Percentiles rank a stretch among this genome's conserved stretches.
Conservation (phyloP, 2,888 invertebrate genomes). For the Spilosoma lubricipeda region DNA sequence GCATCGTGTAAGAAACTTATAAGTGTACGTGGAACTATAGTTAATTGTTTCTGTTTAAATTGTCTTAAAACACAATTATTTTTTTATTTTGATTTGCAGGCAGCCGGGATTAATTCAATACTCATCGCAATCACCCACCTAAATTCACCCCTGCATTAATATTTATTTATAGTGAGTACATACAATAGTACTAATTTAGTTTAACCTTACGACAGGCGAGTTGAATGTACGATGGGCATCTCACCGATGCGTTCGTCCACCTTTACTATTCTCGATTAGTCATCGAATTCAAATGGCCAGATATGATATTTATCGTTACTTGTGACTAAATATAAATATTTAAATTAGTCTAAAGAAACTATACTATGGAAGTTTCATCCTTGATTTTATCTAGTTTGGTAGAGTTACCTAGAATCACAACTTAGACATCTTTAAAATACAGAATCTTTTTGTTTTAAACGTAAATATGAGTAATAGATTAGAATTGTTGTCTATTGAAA, state of each 20-base stretch:
- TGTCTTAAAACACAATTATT: too few species aligned
- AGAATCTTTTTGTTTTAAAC: background rate
- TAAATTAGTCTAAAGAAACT: background rate
- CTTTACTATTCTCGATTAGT: slow-evolving; percentile 55
- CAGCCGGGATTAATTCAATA: background rate
- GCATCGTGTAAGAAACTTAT: background rate
- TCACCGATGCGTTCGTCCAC: slow-evolving; percentile 53
- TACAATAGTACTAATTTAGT: slow-evolving; percentile 58
- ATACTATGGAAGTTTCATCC: background rate
- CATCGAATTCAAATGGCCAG: slow-evolving; percentile 57
- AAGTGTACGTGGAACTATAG: too few species aligned
- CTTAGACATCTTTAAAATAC: background rate
- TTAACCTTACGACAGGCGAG: slow-evolving; percentile 59
- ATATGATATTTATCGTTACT: slow-evolving; percentile 40
- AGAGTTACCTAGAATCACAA: background rate
- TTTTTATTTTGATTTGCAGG: background rate
- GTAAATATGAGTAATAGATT: too few species aligned
- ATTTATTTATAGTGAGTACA: slow-evolving; percentile 41
- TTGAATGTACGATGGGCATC: slow-evolving; percentile 58
- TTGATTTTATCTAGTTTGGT: background rate
- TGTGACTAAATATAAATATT: slow-evolving; percentile 1
- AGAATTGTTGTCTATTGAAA: background rate
- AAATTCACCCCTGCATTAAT: slow-evolving; percentile 34
- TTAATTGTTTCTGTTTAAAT: too few species aligned
- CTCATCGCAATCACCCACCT: background rate